These are phyloP conservation scores for Synergus gifuensis DNA, from an alignment of 2,888 invertebrate genomes.

Conservation along the genomic window DNA sequence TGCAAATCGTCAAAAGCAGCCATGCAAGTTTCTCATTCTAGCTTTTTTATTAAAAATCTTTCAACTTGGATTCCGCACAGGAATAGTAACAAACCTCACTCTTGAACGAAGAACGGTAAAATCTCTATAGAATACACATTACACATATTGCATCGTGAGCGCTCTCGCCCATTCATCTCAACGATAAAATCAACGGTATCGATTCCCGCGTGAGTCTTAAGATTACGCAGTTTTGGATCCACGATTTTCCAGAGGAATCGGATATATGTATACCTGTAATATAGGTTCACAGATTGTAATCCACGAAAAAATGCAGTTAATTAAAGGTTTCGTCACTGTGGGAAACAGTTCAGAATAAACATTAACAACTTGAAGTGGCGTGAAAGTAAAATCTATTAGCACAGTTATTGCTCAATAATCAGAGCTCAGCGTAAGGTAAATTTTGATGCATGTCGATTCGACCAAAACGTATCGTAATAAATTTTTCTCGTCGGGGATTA, in stretches of 20 bases:
- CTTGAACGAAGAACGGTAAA: conserved; percentile 11
- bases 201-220: conserved; percentile 8
- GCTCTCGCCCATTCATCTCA: conserved; percentile 28
- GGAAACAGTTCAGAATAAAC: conserved; percentile 16
- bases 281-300: conserved; percentile 6
- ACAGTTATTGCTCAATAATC: not conserved
- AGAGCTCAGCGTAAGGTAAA: too few relatives aligned
- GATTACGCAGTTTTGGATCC: conserved; percentile 25
- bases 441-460: too few relatives aligned
- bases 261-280: not conserved
- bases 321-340: conserved; percentile 26
- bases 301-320: not conserved
- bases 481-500: not conserved
- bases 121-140: conserved; percentile 7
- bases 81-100: conserved; percentile 18
- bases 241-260: conserved; percentile 16
- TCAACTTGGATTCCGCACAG: conserved; percentile 3
- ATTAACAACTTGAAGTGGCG: not conserved
- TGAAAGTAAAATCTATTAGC: not conserved
- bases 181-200: conserved; percentile 34
- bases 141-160: conserved; percentile 24
- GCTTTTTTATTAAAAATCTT: conserved; percentile 1
- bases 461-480: too few relatives aligned
- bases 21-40: conserved; percentile 10
- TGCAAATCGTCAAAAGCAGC: conserved; percentile 15